A percentile compares a stretch with the other conserved stretches of the same genome.
phyloP scores from a whole-genome alignment of 2,113 vertebrate species.

The Phalacrocorax pelagicus region DNA sequence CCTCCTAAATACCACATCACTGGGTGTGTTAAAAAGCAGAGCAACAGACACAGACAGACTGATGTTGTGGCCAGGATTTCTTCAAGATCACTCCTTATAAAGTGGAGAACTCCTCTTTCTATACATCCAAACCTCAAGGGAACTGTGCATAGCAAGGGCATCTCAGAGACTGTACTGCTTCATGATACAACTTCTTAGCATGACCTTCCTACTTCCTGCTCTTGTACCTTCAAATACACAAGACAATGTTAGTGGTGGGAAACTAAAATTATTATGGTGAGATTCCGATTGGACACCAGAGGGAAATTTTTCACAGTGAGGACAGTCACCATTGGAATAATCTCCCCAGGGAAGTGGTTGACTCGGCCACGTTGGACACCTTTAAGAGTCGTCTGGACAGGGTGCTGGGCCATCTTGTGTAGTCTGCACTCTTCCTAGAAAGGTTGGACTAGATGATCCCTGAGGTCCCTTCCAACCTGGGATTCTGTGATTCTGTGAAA shows the following conservation, averaged over 20 bases:
- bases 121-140: neutral
- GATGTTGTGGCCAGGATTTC: neutral
- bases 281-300: too few relatives aligned
- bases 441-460: too few relatives aligned
- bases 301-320: too few relatives aligned
- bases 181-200: neutral
- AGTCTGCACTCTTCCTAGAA: too few relatives aligned
- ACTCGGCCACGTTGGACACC: too few relatives aligned
- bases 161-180: neutral
- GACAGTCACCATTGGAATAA: too few relatives aligned
- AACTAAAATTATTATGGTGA: neutral
- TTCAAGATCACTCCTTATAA: neutral
- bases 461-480: too few relatives aligned
- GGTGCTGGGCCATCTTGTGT: too few relatives aligned
- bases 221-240: neutral
- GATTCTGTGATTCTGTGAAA: too few relatives aligned
- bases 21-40: neutral
- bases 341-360: too few relatives aligned
- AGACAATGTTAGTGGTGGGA: neutral
- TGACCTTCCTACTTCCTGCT: neutral
- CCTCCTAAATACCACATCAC: neutral
- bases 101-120: neutral
- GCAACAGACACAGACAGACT: neutral
- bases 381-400: too few relatives aligned
- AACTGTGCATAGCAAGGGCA: neutral